These are phyloP conservation scores for Plectus sambesii DNA, from an alignment of 1,140 invertebrate species.

Conservation along the genomic window DNA sequence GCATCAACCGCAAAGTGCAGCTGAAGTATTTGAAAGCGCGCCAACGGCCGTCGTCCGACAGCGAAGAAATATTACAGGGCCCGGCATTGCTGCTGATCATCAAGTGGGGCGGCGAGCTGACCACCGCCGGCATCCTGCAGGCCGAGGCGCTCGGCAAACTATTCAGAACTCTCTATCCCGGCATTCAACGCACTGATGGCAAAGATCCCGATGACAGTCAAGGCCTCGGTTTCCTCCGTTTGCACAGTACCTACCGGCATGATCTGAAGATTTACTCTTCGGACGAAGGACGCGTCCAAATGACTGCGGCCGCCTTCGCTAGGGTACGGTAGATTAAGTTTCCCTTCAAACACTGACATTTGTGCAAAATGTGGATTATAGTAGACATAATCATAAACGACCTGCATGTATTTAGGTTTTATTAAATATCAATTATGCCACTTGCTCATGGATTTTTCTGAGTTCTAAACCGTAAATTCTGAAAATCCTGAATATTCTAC, in stretches of 20 bases:
- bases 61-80: constrained; percentile 55
- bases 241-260: constrained; percentile 96
- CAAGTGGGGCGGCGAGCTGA: constrained; percentile 98
- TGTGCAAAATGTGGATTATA: no score
- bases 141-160: constrained; percentile 93
- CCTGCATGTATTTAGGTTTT: no score
- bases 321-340: constrained; percentile 56
- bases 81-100: constrained; percentile 84
- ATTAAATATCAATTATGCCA: no score
- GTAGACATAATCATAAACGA: no score
- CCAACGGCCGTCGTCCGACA: neutral
- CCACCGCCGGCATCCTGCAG: constrained; percentile 88
- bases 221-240: constrained; percentile 74
- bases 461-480: no score
- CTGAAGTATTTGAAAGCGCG: constrained; percentile 88
- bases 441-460: no score
- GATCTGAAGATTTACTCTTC: constrained; percentile 99
- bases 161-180: constrained; percentile 95
- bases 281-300: constrained; percentile 95
- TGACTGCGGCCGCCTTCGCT: constrained; percentile 98
- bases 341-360: constrained; percentile 1
- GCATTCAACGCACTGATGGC: constrained; percentile 54
- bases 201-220: constrained; percentile 69
- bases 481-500: no score
- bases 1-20: constrained; percentile 98